Percentiles rank a stretch among this genome's conserved stretches.
Conservation (phyloP, 2,888 invertebrate genomes). For the Epistrophe eligans region DNA sequence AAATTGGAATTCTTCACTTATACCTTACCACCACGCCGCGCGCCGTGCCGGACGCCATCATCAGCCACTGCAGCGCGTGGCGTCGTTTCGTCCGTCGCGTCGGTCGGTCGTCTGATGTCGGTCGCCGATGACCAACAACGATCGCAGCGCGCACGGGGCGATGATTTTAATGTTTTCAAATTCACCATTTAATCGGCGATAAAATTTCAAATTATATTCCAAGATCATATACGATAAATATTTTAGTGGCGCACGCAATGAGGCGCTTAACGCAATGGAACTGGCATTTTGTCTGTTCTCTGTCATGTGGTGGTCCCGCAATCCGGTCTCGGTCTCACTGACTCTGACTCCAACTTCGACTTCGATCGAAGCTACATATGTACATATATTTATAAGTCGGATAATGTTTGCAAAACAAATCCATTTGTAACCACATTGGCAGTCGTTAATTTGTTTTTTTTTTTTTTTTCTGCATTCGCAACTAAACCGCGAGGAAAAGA, state of each 20-base stretch:
- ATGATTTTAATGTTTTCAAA: slow-evolving; percentile 74
- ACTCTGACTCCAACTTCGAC: not conserved
- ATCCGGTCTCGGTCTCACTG: slow-evolving; percentile 8
- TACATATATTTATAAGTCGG: not conserved
- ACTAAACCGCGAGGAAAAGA: slow-evolving; percentile 22
- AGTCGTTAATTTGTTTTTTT: slow-evolving; percentile 47
- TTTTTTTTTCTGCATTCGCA: slow-evolving; percentile 30
- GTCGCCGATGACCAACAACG: not conserved
- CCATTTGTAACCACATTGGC: slow-evolving; percentile 61
- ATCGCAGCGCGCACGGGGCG: slow-evolving; percentile 53
- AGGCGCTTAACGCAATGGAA: slow-evolving; percentile 60
- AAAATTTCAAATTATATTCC: slow-evolving; percentile 75
- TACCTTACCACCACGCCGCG: slow-evolving; percentile 17
- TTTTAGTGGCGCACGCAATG: slow-evolving; percentile 66
- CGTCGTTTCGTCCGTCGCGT: not conserved
- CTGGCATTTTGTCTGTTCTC: slow-evolving; percentile 8
- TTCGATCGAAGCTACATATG: not conserved
- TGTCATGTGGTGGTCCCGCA: slow-evolving; percentile 16
- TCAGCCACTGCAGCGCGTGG: not conserved
- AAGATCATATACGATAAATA: slow-evolving; percentile 69
- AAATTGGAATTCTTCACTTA: slow-evolving; percentile 57
- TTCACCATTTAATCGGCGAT: slow-evolving; percentile 74
- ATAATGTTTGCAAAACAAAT: slow-evolving; percentile 63
- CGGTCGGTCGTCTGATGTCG: not conserved
- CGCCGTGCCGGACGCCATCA: no score